phyloP scores from a whole-genome alignment of 2,888 invertebrate genomes.

The Lamproptera curius region DNA sequence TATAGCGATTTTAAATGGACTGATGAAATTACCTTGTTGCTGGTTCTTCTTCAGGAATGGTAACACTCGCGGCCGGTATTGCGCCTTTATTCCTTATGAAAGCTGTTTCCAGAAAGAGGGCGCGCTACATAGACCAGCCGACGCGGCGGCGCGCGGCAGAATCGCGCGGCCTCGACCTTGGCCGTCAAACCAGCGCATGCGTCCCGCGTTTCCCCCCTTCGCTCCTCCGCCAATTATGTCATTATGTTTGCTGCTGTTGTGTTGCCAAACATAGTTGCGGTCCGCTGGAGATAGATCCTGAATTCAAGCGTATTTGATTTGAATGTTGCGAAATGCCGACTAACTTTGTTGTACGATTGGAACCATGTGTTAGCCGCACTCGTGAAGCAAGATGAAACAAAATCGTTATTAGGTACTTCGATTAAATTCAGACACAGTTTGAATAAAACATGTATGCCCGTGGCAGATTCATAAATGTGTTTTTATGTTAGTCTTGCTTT shows the following conservation, averaged over 20 bases:
- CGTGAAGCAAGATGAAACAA: not conserved
- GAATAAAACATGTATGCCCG: not conserved
- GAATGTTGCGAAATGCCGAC: not conserved
- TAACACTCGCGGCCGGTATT: slow-evolving; percentile 55
- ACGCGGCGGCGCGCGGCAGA: slow-evolving; percentile 73
- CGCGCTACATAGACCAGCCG: slow-evolving; percentile 59
- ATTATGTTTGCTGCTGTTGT: slow-evolving; percentile 64
- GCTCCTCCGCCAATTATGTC: slow-evolving; percentile 69
- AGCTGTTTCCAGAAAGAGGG: slow-evolving; percentile 56
- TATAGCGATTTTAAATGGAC: too few species aligned
- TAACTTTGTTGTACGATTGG: not conserved
- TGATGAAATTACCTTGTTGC: slow-evolving; percentile 43
- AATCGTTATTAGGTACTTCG: not conserved
- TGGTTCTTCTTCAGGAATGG: slow-evolving; percentile 24
- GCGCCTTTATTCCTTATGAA: slow-evolving; percentile 53
- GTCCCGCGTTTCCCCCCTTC: slow-evolving; percentile 53
- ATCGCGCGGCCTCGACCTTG: slow-evolving; percentile 74
- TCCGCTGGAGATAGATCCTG: slow-evolving; percentile 47
- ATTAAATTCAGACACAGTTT: not conserved
- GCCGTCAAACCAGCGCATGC: slow-evolving; percentile 77
- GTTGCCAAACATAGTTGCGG: slow-evolving; percentile 68
- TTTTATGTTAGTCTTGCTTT: too few species aligned
- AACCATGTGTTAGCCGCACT: not conserved
- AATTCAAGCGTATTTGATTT: slow-evolving; percentile 27
- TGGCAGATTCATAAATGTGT: not conserved